Base-by-base conservation (phyloP, 2,888 invertebrate species). In the Orthosia gothica region DNA sequence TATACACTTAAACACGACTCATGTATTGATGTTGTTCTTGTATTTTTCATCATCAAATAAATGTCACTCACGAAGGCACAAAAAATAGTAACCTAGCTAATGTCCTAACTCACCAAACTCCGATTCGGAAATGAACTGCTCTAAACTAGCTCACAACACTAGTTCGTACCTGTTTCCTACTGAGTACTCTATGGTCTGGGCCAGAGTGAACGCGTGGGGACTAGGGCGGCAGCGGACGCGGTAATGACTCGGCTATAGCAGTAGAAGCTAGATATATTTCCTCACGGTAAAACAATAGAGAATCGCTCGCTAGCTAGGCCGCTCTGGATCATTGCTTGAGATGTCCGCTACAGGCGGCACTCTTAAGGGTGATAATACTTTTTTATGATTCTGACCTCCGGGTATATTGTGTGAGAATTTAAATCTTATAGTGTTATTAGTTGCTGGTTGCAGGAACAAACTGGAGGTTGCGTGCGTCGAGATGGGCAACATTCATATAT, bases 71-170 rank as follows among this genome's bases (percentile, higher is more conserved):
- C 13, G 32, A 20, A 54, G n/a, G n/a, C 16, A 23, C 5, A 47
- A 26, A 76, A 67, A 65, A 40, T 49, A 40, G 18, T 49, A 40
- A 49, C 11, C 11, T 32, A 54, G 26, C 74, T 26, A 40, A 23
- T 20, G 16, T 9, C 0, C 16, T 23, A 70, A 77, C 58, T 77
- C 5, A 2, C 5, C 0, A 49, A 54, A 70, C 23, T 77, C 47
- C 16, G 47, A 69, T 74, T 77, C 15, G 7, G 20, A 11, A 40
- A 40, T 71, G n/a, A 4, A 32, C 13, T 47, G 57, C 50, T 32
- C 11, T 45, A 61, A 61, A 55, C 15, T 26, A 71, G 45, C 40
- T 16, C 23, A 23, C 54, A 72, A 57, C n/a, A 75, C 23, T 15
- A 71, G 47, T 62, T 32, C 20, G 23, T 23, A n/a, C 40, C 47